Evolutionary conservation across 2,113 vertebrate species (phyloP), one percentile per base, ranked within the genome.

Genomic region (Pholis gunnellus): DNA sequence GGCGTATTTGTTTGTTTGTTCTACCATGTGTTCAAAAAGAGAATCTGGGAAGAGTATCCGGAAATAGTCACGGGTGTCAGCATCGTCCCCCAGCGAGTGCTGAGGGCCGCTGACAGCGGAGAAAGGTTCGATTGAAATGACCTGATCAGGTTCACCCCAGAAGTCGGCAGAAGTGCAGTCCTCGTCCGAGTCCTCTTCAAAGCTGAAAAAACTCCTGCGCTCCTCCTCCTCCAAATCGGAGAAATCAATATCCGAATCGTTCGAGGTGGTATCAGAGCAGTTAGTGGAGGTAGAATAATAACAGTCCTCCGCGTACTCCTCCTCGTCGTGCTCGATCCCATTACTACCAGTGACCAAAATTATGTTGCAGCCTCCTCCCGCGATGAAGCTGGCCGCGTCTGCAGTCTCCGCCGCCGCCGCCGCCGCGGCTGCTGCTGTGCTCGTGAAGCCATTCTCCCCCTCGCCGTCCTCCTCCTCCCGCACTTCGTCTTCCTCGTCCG

Each of bases 1-100:
- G 95, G 96, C 96, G 95, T 96, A 95, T 91, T 94, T 96, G 93
- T 96, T 96, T 95, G 96, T 96, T 95, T 96, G 95, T 95, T 96
- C 95, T 89, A 96, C 96, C 94, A 96, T 96, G 95, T 96, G 95
- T 95, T 96, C 95, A 93, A 96, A 95, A 92, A 96, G 94, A 90
- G 95, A 95, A 94, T 96, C 95, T 92, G 95, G 95, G 93, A 96
- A 96, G 93, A 96, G 95, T 92, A 95, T 93, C 95, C 95, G 95
- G 95, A 96, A 96, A 95, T 96, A 96, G 95, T 96, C 95, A 89
- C 95, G 95, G 92, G 95, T 93, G 92, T 96, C 95, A 90, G 95
- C 95, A 88, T 96, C 95, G 88, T 95, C 95, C 92, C 95, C 94
- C 91, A 95, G 94, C 87, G 95, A 86, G 89, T 95, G 95, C 94